A percentile compares a stretch with the other conserved stretches of the same genome.
These are phyloP conservation scores for Trachelus iudaicus DNA, from an alignment of 2,888 invertebrate species.

Conservation along the genomic window DNA sequence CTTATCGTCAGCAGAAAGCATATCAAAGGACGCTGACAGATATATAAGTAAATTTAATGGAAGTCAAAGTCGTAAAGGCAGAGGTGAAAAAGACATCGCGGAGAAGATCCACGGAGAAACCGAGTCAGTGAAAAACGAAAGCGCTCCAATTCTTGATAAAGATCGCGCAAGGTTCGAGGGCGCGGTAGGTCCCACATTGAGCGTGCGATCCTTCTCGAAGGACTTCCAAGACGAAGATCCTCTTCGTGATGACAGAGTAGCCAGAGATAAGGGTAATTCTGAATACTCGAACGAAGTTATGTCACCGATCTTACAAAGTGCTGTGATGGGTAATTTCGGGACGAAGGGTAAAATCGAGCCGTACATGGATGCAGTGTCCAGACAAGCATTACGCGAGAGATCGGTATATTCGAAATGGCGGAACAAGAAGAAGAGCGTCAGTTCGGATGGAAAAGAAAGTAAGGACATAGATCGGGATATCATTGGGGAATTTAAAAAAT, in stretches of 20 bases:
- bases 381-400: background rate
- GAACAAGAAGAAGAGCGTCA: background rate
- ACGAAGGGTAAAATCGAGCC: slow-evolving; percentile 16
- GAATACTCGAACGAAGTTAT: slow-evolving; percentile 27
- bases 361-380: slow-evolving; percentile 4
- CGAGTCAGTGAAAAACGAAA: background rate
- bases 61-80: background rate
- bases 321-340: background rate
- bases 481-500: slow-evolving; percentile 2
- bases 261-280: background rate
- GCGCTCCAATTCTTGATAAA: background rate
- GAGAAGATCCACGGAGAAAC: background rate
- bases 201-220: background rate
- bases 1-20: background rate
- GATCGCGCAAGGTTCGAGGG: background rate
- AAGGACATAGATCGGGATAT: slow-evolving; percentile 4
- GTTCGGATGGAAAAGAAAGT: background rate
- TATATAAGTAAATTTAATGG: background rate
- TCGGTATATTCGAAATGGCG: background rate
- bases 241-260: background rate
- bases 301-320: slow-evolving; percentile 30
- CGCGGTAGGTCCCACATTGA: background rate
- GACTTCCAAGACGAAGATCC: background rate
- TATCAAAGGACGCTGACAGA: background rate
- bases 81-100: background rate